Conservation (phyloP, 2,888 invertebrate species). For the Magallana nippona region DNA sequence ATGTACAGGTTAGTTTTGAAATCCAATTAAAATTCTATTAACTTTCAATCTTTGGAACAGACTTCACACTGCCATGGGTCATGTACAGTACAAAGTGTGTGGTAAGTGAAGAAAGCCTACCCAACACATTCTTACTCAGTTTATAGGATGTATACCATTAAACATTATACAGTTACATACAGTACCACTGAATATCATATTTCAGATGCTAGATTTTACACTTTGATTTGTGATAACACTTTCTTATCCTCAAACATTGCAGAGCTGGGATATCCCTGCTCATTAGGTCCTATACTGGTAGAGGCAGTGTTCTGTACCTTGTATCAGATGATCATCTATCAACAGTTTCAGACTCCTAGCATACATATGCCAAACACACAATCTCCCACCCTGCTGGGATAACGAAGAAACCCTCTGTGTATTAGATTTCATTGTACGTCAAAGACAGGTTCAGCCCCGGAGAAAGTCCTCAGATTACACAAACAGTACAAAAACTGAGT, state of each 20-base stretch:
- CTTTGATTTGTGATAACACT: neutral
- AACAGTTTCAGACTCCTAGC: neutral
- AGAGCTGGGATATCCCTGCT: too few species aligned
- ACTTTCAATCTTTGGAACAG: neutral
- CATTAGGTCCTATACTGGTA: neutral
- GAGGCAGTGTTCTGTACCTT: neutral
- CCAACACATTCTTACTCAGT: too few species aligned
- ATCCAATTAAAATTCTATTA: slow-evolving; percentile 21
- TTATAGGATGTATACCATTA: too few species aligned
- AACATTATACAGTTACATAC: neutral
- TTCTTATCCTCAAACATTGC: too few species aligned
- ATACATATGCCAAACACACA: neutral
- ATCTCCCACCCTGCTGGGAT: neutral
- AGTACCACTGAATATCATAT: neutral
- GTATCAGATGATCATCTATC: slow-evolving; percentile 12
- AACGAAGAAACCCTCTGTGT: neutral
- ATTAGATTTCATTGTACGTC: neutral
- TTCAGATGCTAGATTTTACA: neutral
- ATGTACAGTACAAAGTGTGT: too few species aligned
- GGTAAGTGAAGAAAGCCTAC: too few species aligned
- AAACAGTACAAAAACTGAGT: neutral
- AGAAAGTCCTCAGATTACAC: neutral
- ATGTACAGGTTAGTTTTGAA: neutral
- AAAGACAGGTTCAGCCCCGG: neutral
- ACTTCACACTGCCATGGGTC: neutral